Evolutionary conservation across 2,888 invertebrate genomes (phyloP).

Genomic region (Hololepta plana): DNA sequence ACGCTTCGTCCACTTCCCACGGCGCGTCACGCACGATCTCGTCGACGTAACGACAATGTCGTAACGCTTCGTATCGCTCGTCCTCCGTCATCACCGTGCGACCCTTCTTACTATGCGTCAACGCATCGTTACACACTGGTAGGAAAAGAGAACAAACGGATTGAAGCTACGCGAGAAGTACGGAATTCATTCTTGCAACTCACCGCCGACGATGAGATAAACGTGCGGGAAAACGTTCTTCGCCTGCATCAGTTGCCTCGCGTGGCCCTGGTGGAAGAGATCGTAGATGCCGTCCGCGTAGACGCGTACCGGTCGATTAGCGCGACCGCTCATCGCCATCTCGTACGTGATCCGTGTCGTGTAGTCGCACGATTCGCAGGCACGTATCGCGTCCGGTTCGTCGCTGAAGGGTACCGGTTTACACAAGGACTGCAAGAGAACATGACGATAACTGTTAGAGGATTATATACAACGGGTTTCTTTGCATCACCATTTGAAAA

Average conservation of each 20-base stretch:
- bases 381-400: constrained; percentile 64
- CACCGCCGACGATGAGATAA: constrained; percentile 95
- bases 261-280: constrained; percentile 97
- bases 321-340: constrained; percentile 64
- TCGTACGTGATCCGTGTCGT: constrained; percentile 69
- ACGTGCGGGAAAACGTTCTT: constrained; percentile 94
- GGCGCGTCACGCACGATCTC: constrained; percentile 88
- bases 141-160: constrained; percentile 11
- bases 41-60: constrained; percentile 97
- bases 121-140: constrained; percentile 73
- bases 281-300: constrained; percentile 99
- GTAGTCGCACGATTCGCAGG: constrained; percentile 68
- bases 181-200: too few species aligned
- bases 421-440: constrained; percentile 43
- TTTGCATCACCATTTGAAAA: too few species aligned
- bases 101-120: constrained; percentile 86
- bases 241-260: constrained; percentile 92
- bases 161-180: too few species aligned
- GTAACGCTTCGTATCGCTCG: constrained; percentile 93
- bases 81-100: constrained; percentile 90
- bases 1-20: constrained; percentile 85
- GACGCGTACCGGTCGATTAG: constrained; percentile 73
- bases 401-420: constrained; percentile 77
- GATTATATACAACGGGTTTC: too few species aligned
- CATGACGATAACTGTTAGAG: too few species aligned